These are phyloP conservation scores for Grammomys dolichurus DNA, from an alignment of 2,113 vertebrate species.

Conservation along the genomic window DNA sequence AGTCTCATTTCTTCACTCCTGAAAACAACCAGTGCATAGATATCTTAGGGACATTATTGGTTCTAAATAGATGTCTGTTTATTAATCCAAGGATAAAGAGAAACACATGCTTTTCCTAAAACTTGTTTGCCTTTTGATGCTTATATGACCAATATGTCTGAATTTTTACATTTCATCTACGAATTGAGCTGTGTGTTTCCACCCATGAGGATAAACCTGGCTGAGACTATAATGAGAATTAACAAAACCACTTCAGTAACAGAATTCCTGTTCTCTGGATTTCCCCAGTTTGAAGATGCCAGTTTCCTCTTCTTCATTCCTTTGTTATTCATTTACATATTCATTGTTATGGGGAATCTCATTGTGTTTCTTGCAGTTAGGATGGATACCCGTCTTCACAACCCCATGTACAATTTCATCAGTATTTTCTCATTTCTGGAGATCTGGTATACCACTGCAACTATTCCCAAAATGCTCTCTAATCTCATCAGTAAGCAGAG, in stretches of 20 bases:
- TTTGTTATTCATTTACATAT: slow-evolving; percentile 74
- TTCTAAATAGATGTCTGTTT: neutral
- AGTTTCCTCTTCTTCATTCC: slow-evolving; percentile 61
- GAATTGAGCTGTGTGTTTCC: neutral
- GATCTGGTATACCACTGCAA: slow-evolving; percentile 76
- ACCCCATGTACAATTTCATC: slow-evolving; percentile 81
- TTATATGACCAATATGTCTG: neutral
- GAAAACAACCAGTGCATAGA: neutral
- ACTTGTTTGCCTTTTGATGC: neutral
- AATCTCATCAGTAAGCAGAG: slow-evolving; percentile 69
- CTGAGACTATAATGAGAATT: neutral
- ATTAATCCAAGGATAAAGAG: neutral
- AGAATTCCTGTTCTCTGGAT: slow-evolving; percentile 78
- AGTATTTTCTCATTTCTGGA: slow-evolving; percentile 79
- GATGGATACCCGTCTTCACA: slow-evolving; percentile 75
- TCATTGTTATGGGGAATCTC: slow-evolving; percentile 77
- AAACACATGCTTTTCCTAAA: neutral
- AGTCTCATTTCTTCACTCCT: neutral
- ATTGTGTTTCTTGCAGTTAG: slow-evolving; percentile 73
- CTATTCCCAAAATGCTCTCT: slow-evolving; percentile 78
- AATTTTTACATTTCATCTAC: neutral
- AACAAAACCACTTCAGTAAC: slow-evolving; percentile 55
- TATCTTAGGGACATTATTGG: neutral
- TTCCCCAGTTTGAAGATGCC: slow-evolving; percentile 52
- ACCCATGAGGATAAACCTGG: neutral